These are phyloP conservation scores for Pardosa pseudoannulata DNA, from an alignment of 2,888 invertebrate genomes.

Conservation along the genomic window DNA sequence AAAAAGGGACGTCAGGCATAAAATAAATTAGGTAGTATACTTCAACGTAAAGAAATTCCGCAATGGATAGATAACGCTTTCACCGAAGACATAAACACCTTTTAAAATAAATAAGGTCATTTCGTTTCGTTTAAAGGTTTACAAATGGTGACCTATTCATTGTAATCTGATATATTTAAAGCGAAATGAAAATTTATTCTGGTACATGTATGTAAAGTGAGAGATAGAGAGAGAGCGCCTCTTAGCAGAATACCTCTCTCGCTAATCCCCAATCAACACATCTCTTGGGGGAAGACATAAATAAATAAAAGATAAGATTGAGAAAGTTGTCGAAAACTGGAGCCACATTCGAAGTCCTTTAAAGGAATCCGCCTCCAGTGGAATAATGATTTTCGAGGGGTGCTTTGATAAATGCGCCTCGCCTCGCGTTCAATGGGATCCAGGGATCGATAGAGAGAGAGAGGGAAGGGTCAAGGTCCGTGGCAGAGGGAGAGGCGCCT, in stretches of 20 bases:
- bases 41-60: too few relatives aligned
- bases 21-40: too few relatives aligned
- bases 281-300: not conserved
- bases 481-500: conserved; percentile 27
- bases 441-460: conserved; percentile 46
- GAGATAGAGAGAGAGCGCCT: too few relatives aligned
- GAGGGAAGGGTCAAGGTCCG: conserved; percentile 61
- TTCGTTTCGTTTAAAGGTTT: too few relatives aligned
- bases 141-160: too few relatives aligned
- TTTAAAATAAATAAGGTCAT: too few relatives aligned
- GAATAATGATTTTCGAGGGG: conserved; percentile 51
- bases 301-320: not conserved
- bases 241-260: not conserved
- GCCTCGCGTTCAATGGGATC: conserved; percentile 34
- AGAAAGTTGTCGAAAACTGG: not conserved
- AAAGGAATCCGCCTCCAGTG: conserved; percentile 29
- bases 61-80: too few relatives aligned
- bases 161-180: too few relatives aligned
- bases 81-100: too few relatives aligned
- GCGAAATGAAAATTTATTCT: too few relatives aligned
- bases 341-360: conserved; percentile 17
- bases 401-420: conserved; percentile 59
- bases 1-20: too few relatives aligned
- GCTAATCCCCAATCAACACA: conserved; percentile 8
- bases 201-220: too few relatives aligned